Evolutionary conservation across 2,888 invertebrate genomes (phyloP).

Genomic region (Nomada lathburiana): DNA sequence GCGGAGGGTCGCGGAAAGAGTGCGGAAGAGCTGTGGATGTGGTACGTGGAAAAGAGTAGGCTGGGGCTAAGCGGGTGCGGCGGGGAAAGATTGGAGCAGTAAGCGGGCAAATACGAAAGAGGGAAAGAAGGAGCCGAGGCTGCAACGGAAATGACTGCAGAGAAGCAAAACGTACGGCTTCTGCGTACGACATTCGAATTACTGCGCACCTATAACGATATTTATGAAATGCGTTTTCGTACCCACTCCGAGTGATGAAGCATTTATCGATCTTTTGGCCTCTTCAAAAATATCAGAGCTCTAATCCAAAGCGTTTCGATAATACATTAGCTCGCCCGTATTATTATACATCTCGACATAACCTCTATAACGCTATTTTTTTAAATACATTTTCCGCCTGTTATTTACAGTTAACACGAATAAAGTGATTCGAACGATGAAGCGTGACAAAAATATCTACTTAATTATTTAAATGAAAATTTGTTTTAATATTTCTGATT

Average conservation of each 20-base stretch:
- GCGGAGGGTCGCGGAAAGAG: conserved; percentile 51
- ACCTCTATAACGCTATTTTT: too few relatives aligned
- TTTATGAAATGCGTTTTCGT: conserved; percentile 66
- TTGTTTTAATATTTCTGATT: too few relatives aligned
- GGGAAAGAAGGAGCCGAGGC: conserved; percentile 37
- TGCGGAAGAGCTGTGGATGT: conserved; percentile 40
- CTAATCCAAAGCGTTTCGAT: neutral
- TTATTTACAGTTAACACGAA: too few relatives aligned
- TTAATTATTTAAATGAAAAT: too few relatives aligned
- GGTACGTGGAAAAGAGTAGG: conserved; percentile 40
- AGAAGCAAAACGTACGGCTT: conserved; percentile 59
- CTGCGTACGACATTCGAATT: conserved; percentile 67
- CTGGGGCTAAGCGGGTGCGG: conserved; percentile 11
- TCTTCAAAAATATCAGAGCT: neutral
- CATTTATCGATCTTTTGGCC: conserved; percentile 13
- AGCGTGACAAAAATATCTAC: too few relatives aligned
- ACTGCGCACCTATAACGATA: conserved; percentile 66
- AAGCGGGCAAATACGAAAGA: conserved; percentile 48
- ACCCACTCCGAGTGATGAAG: conserved; percentile 24
- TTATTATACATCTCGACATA: too few relatives aligned
- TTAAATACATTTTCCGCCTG: too few relatives aligned
- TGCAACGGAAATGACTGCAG: conserved; percentile 57
- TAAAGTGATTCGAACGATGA: too few relatives aligned
- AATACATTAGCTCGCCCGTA: neutral
- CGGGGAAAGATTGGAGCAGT: conserved; percentile 31